phyloP scores from a whole-genome alignment of 1,140 invertebrate genomes.

The Drosophila auraria region DNA sequence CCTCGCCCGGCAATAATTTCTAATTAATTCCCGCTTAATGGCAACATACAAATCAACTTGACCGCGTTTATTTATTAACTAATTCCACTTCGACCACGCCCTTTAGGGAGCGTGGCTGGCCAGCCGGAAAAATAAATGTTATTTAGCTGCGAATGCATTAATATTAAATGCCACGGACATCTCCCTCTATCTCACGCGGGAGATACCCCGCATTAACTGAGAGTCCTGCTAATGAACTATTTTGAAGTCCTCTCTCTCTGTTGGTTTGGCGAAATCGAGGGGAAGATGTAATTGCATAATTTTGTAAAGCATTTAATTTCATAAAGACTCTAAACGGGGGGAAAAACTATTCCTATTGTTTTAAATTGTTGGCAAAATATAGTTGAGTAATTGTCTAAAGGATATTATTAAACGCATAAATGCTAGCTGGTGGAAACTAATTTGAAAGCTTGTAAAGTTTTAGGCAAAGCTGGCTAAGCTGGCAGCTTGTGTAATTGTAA shows the following conservation, averaged over 20 bases:
- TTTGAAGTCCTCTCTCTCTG: slow-evolving; percentile 16
- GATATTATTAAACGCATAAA: background rate
- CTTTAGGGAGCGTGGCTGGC: slow-evolving; percentile 4
- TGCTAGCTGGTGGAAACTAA: background rate
- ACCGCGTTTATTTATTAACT: slow-evolving; percentile 54
- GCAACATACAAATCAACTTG: slow-evolving; percentile 62
- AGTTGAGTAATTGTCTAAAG: slow-evolving; percentile 7
- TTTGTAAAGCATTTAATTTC: slow-evolving; percentile 1
- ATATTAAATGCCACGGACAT: slow-evolving; percentile 38
- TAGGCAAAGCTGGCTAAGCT: background rate
- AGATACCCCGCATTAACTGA: background rate
- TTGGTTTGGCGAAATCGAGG: slow-evolving; percentile 4
- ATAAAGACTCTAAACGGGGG: background rate
- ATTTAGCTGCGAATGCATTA: slow-evolving; percentile 47
- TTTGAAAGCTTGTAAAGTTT: slow-evolving; percentile 6
- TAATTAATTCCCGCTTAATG: slow-evolving; percentile 63
- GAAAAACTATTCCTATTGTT: slow-evolving; percentile 1
- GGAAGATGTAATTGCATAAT: slow-evolving; percentile 4
- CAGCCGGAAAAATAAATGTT: slow-evolving; percentile 42
- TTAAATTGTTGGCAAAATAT: slow-evolving; percentile 7
- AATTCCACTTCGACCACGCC: slow-evolving; percentile 28
- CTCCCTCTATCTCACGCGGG: background rate
- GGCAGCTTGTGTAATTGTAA: background rate
- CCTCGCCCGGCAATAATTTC: slow-evolving; percentile 50
- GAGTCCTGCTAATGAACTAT: slow-evolving; percentile 17